Conservation (phyloP, 2,113 vertebrate species). For the Amphiprion percula region DNA sequence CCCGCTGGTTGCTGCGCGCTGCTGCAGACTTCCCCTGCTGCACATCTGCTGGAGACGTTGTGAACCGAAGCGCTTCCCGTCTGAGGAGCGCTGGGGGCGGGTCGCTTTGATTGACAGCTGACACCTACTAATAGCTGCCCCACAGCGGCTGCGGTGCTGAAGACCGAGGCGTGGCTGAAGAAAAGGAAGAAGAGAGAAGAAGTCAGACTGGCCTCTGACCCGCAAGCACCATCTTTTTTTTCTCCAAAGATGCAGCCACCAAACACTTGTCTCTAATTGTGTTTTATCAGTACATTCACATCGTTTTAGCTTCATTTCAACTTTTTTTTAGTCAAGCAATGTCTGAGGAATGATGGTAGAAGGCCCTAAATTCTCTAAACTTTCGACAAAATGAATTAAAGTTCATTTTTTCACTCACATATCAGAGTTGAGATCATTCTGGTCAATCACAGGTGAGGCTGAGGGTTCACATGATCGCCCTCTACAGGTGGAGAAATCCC, state of each 20-base stretch:
- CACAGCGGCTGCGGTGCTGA: slow-evolving; percentile 25
- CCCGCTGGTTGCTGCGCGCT: slow-evolving; percentile 30
- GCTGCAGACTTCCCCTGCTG: slow-evolving; percentile 30
- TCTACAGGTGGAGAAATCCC: neutral
- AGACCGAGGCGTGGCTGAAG: slow-evolving; percentile 37
- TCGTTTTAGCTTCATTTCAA: slow-evolving; percentile 1
- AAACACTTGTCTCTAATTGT: neutral
- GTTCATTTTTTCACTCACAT: neutral
- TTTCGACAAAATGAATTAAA: neutral
- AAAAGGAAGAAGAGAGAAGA: neutral
- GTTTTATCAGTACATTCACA: neutral
- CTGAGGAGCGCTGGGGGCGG: slow-evolving; percentile 57
- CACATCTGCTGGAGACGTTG: slow-evolving; percentile 64
- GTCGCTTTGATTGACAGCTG: slow-evolving; percentile 72
- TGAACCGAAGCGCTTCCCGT: slow-evolving; percentile 61
- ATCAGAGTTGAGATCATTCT: neutral
- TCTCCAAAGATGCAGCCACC: neutral
- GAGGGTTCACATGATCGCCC: neutral
- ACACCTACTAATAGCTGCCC: slow-evolving; percentile 57
- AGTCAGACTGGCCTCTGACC: neutral
- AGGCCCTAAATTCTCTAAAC: neutral
- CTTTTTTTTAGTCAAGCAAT: neutral
- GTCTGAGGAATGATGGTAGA: neutral
- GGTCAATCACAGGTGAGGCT: neutral
- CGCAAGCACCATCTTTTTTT: neutral